phyloP scores from a whole-genome alignment of 1,140 invertebrate genomes.

The Steinernema khuongi region DNA sequence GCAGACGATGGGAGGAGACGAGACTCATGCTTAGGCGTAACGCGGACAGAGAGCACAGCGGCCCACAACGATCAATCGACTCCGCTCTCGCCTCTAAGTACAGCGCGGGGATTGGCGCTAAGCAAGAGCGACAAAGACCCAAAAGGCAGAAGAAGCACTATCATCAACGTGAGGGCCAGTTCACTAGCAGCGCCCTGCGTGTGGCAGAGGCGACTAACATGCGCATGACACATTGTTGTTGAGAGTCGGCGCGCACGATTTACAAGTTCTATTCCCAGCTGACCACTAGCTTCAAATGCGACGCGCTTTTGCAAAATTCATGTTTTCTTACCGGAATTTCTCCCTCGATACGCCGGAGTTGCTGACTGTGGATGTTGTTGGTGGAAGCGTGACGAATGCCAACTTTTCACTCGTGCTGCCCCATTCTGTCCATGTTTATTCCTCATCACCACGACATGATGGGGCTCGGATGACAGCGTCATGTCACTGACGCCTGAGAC shows the following conservation, averaged over 20 bases:
- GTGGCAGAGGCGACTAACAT: background rate
- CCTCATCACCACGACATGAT: slow-evolving; percentile 13
- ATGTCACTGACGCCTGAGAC: slow-evolving; percentile 5
- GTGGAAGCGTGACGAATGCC: slow-evolving; percentile 10
- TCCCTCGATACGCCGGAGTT: background rate
- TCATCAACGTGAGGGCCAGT: slow-evolving; percentile 9
- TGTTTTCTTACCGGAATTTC: slow-evolving; percentile 11
- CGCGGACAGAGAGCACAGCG: slow-evolving; percentile 9
- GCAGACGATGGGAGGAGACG: slow-evolving; percentile 19
- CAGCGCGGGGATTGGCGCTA: slow-evolving; percentile 5
- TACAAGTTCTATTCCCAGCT: slow-evolving; percentile 1
- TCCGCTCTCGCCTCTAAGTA: slow-evolving; percentile 4
- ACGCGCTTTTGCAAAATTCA: background rate
- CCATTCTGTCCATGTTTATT: slow-evolving; percentile 4
- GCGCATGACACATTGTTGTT: background rate
- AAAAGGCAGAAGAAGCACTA: slow-evolving; percentile 2
- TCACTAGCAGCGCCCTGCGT: background rate
- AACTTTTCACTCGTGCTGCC: slow-evolving; percentile 10
- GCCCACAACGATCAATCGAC: slow-evolving; percentile 10
- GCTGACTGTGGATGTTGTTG: slow-evolving; percentile 13
- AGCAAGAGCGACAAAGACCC: background rate
- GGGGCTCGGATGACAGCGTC: slow-evolving; percentile 2
- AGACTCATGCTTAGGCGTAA: slow-evolving; percentile 3
- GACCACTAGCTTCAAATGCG: background rate
- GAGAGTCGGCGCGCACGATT: background rate